Percentiles rank a stretch among this genome's conserved stretches.
phyloP scores from a whole-genome alignment of 2,797 vertebrate species.

The Parambassis ranga region DNA sequence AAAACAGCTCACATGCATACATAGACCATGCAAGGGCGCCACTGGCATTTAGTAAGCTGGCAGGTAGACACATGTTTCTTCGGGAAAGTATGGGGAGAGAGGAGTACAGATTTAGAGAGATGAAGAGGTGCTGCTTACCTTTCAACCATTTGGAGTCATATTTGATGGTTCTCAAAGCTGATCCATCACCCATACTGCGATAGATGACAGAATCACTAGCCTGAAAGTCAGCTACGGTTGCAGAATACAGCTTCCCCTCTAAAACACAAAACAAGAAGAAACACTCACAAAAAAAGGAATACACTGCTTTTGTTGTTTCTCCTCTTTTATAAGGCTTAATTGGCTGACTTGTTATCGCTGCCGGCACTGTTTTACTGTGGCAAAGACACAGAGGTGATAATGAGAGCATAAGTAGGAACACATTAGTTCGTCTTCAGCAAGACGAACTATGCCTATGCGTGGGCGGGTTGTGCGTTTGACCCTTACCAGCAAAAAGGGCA shows the following conservation, averaged over 20 bases:
- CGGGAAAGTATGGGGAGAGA: background rate
- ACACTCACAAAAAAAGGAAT: conserved; percentile 28
- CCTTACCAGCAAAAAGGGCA: conserved; percentile 97
- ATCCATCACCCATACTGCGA: conserved; percentile 98
- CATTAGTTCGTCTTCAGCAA: conserved; percentile 46
- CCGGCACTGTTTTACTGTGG: conserved; percentile 54
- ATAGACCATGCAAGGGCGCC: conserved; percentile 22
- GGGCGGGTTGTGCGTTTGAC: conserved; percentile 46
- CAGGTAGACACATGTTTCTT: conserved; percentile 34
- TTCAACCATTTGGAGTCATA: conserved; percentile 99
- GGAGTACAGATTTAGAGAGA: conserved; percentile 11
- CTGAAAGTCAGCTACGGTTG: conserved; percentile 98
- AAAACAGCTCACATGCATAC: conserved; percentile 34
- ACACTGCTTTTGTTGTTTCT: conserved; percentile 29
- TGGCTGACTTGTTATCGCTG: conserved; percentile 59
- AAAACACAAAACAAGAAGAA: conserved; percentile 57
- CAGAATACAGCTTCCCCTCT: conserved; percentile 98
- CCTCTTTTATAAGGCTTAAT: conserved; percentile 53
- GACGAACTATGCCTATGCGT: conserved; percentile 24
- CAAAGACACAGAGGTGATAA: conserved; percentile 68
- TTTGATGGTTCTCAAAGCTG: conserved; percentile 97
- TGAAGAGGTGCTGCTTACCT: conserved; percentile 79
- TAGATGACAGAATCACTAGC: conserved; percentile 98
- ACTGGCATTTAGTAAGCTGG: conserved; percentile 20
- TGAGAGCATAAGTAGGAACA: conserved; percentile 57